Evolutionary conservation across 2,113 vertebrate species (phyloP).

Genomic region (Arenaria interpres): DNA sequence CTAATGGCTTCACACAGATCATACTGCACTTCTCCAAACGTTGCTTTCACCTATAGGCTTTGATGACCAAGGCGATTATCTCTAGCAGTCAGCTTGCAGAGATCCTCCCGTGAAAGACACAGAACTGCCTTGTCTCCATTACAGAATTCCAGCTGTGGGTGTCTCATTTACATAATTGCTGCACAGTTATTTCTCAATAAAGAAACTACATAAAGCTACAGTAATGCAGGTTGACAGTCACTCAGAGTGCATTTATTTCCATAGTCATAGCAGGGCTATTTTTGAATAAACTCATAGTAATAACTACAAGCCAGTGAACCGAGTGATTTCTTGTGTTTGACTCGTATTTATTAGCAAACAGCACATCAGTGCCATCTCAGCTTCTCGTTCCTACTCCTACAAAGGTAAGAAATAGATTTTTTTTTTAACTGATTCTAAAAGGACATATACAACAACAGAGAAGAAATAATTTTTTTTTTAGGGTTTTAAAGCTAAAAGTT

Average conservation of each 20-base stretch:
- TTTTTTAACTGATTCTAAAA: neutral
- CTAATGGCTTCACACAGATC: neutral
- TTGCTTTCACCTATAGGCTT: neutral
- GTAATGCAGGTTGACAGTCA: neutral
- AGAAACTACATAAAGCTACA: neutral
- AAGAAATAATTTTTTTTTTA: neutral
- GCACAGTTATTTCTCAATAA: neutral
- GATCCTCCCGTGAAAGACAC: neutral
- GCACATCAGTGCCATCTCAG: neutral
- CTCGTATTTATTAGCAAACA: neutral
- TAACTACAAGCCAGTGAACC: neutral
- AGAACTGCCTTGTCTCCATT: neutral
- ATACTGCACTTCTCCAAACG: neutral
- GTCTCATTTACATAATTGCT: neutral
- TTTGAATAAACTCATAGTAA: neutral
- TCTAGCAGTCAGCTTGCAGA: neutral
- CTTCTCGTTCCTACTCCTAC: neutral
- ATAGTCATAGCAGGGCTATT: neutral
- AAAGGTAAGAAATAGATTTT: neutral
- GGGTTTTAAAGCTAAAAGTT: neutral
- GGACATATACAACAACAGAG: neutral
- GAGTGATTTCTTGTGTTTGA: neutral
- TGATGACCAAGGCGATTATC: neutral
- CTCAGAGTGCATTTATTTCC: neutral
- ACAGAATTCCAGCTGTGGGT: neutral